phyloP scores from a whole-genome alignment of 1,140 invertebrate genomes.

The Diachasmimorpha longicaudata region DNA sequence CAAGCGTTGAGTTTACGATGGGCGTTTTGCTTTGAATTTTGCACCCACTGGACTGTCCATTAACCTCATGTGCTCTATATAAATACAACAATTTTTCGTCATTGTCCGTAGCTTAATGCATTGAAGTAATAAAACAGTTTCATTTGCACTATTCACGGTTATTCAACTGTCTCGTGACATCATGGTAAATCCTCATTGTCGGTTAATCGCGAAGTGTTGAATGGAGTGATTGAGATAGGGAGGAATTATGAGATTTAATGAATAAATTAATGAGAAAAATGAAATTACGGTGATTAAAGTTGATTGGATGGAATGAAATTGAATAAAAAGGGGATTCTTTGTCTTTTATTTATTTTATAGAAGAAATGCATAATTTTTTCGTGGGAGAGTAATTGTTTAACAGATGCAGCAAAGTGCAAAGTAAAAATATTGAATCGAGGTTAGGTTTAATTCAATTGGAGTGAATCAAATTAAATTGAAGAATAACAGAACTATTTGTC shows the following conservation, averaged over 20 bases:
- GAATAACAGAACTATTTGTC: no score
- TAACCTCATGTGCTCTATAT: background rate
- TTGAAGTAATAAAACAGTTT: background rate
- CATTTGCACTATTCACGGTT: background rate
- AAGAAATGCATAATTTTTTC: no score
- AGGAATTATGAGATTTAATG: background rate
- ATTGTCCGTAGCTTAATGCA: background rate
- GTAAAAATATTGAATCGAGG: no score
- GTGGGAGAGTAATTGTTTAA: no score
- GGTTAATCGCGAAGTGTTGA: background rate
- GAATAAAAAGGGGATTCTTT: no score
- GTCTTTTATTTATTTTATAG: no score
- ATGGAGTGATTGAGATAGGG: background rate
- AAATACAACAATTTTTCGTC: background rate
- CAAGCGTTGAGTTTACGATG: background rate
- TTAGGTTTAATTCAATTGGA: no score
- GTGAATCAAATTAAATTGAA: no score
- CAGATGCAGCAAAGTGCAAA: no score
- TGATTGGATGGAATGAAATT: no score
- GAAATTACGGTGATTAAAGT: background rate
- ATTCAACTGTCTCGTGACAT: background rate
- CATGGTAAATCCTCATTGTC: background rate
- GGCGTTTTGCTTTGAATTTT: constrained; percentile 19
- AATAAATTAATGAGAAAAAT: background rate
- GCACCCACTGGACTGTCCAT: constrained; percentile 21